These are phyloP conservation scores for Parasteatoda tepidariorum DNA, from an alignment of 1,140 invertebrate species.

Conservation along the genomic window DNA sequence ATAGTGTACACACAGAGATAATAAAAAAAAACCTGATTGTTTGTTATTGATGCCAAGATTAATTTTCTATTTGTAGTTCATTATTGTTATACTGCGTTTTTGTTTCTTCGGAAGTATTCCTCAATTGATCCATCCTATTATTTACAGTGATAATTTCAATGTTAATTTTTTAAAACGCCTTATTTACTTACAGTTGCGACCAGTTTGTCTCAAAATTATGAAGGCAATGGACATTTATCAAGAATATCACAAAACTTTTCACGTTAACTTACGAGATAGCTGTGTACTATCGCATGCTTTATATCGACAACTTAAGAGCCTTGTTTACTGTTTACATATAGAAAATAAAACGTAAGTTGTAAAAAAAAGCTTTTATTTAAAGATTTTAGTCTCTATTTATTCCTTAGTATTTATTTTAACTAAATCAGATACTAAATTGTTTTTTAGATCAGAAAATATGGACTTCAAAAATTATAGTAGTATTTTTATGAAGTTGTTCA, in stretches of 20 bases:
- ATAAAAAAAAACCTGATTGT: too few species aligned
- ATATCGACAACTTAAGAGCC: slow-evolving; percentile 28
- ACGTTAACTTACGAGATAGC: slow-evolving; percentile 46
- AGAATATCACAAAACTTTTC: slow-evolving; percentile 19
- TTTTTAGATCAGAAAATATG: background rate
- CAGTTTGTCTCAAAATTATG: slow-evolving; percentile 17
- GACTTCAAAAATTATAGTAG: slow-evolving; percentile 19
- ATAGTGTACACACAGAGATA: too few species aligned
- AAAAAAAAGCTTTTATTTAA: slow-evolving; percentile 11
- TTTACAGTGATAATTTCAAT: too few species aligned
- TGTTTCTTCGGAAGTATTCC: too few species aligned
- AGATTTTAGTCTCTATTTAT: too few species aligned
- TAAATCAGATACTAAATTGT: background rate
- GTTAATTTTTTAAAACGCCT: too few species aligned
- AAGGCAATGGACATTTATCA: slow-evolving; percentile 34
- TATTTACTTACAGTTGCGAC: slow-evolving; percentile 29
- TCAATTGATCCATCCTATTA: too few species aligned
- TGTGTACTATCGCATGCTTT: slow-evolving; percentile 33
- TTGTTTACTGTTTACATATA: background rate
- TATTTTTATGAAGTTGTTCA: slow-evolving; percentile 34
- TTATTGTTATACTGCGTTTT: too few species aligned
- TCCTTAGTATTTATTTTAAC: too few species aligned
- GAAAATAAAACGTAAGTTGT: background rate
- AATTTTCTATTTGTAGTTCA: too few species aligned
- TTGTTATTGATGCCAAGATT: too few species aligned